Evolutionary conservation across 1,140 invertebrate genomes (phyloP).

Genomic region (Panagrolaimus sp.): DNA sequence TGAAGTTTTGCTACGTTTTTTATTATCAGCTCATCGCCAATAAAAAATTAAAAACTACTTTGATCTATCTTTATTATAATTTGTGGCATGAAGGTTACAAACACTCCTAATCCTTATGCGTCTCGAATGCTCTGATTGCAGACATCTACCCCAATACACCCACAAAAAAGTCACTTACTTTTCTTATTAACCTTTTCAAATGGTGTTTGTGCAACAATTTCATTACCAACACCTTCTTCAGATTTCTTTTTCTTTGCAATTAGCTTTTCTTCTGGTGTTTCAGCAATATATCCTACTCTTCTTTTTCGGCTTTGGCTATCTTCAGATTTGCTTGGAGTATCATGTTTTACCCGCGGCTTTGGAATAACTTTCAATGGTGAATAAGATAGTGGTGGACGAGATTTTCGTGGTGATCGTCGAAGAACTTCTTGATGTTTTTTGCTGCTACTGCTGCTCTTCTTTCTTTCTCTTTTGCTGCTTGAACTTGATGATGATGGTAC

Average conservation of each 20-base stretch:
- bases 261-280: constrained; percentile 7
- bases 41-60: too few species aligned
- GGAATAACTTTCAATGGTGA: background rate
- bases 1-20: too few species aligned
- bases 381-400: background rate
- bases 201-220: background rate
- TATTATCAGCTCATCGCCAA: too few species aligned
- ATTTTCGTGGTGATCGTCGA: background rate
- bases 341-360: background rate
- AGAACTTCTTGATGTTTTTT: too few species aligned
- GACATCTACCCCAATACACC: too few species aligned
- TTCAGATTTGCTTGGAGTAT: background rate
- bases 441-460: background rate
- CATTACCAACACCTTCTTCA: background rate
- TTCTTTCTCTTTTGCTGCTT: background rate
- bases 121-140: too few species aligned
- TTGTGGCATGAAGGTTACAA: too few species aligned
- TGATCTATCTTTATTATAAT: too few species aligned
- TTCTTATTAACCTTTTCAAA: constrained; percentile 3
- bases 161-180: background rate
- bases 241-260: background rate
- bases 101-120: too few species aligned
- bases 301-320: background rate
- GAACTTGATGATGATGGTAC: too few species aligned
- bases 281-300: background rate